Percentiles rank a stretch among this genome's conserved stretches.
phyloP scores from a whole-genome alignment of 1,140 invertebrate genomes.

The Dendrolimus punctatus region DNA sequence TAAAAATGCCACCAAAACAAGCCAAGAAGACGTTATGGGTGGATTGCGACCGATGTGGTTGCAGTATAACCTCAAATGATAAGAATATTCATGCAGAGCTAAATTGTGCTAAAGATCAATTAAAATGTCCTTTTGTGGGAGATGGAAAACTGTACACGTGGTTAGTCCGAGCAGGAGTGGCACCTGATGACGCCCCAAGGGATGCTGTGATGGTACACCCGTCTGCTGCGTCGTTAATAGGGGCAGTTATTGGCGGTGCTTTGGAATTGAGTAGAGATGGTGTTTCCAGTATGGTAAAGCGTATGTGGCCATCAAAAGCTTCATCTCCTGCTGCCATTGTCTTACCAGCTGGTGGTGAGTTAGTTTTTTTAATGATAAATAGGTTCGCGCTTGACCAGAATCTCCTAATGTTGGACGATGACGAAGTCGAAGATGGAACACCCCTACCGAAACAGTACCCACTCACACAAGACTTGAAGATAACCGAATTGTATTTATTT shows the following conservation, averaged over 20 bases:
- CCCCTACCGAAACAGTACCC: too few species aligned
- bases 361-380: too few species aligned
- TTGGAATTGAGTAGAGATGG: slow-evolving; percentile 43
- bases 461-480: too few species aligned
- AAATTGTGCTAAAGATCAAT: slow-evolving; percentile 50
- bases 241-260: slow-evolving; percentile 50
- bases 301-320: slow-evolving; percentile 60
- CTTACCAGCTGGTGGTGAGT: slow-evolving; percentile 47
- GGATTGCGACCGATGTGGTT: slow-evolving; percentile 53
- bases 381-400: too few species aligned
- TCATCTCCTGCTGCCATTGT: slow-evolving; percentile 55
- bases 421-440: too few species aligned
- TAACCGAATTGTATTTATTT: too few species aligned
- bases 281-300: slow-evolving; percentile 43
- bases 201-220: slow-evolving; percentile 53
- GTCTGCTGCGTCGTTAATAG: slow-evolving; percentile 41
- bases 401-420: too few species aligned
- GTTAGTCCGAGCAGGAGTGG: slow-evolving; percentile 38
- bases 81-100: slow-evolving; percentile 52
- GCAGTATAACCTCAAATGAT: slow-evolving; percentile 52
- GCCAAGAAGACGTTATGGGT: slow-evolving; percentile 58
- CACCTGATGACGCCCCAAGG: slow-evolving; percentile 42
- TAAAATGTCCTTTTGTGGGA: slow-evolving; percentile 56
- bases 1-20: slow-evolving; percentile 53
- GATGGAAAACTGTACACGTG: slow-evolving; percentile 40